Conservation (phyloP, 2,888 invertebrate species). For the Thereva nobilitata region DNA sequence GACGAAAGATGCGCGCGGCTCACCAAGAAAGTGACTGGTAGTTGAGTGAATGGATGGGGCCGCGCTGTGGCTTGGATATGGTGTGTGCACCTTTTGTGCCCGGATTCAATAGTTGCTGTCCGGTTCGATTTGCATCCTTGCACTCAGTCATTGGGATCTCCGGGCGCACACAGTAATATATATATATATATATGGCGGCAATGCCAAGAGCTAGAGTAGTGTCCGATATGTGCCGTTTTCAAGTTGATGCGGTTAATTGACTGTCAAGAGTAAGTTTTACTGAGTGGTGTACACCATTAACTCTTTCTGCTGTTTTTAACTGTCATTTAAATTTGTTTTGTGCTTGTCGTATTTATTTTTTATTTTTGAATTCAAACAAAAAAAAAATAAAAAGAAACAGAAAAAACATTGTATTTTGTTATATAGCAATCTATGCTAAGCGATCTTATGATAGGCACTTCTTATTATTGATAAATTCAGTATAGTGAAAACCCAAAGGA, state of each 20-base stretch:
- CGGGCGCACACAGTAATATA: neutral
- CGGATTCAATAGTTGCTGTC: slow-evolving; percentile 25
- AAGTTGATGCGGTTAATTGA: slow-evolving; percentile 32
- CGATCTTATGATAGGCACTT: no score
- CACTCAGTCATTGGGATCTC: slow-evolving; percentile 8
- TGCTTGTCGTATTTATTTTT: neutral
- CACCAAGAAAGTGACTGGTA: slow-evolving; percentile 10
- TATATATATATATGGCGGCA: neutral
- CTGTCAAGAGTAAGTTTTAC: slow-evolving; percentile 32
- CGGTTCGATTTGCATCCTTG: slow-evolving; percentile 29
- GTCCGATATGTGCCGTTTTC: neutral
- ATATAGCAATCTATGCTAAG: no score
- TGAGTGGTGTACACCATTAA: slow-evolving; percentile 30
- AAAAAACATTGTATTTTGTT: no score
- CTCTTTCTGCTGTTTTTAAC: slow-evolving; percentile 21
- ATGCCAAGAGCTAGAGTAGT: neutral
- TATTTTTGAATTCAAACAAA: no score
- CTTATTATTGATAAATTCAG: no score
- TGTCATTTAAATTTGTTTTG: slow-evolving; percentile 26
- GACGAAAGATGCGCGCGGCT: neutral
- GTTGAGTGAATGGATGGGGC: neutral
- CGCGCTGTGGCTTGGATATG: slow-evolving; percentile 5
- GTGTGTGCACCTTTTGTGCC: slow-evolving; percentile 4
- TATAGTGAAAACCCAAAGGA: no score
- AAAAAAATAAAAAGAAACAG: no score